phyloP scores from a whole-genome alignment of 2,888 invertebrate genomes.

The Ormyrus pomaceus region DNA sequence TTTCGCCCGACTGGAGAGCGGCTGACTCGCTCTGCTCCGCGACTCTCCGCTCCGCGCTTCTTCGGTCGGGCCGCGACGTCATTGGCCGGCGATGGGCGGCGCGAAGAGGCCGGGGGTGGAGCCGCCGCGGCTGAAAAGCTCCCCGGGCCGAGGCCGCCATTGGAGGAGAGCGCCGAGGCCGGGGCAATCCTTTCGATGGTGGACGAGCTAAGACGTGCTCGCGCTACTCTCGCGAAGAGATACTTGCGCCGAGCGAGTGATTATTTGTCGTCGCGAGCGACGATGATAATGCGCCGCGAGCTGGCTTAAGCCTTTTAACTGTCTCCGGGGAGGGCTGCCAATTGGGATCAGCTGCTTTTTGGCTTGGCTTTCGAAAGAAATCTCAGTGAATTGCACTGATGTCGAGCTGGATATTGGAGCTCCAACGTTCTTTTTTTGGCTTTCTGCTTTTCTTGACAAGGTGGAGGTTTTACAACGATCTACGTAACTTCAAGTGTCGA shows the following conservation, averaged over 20 bases:
- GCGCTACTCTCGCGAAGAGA: slow-evolving; percentile 17
- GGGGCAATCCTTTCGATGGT: slow-evolving; percentile 42
- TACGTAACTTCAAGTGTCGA: no score
- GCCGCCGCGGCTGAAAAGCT: neutral
- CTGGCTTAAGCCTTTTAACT: no score
- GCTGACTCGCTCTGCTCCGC: neutral
- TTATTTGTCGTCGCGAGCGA: slow-evolving; percentile 25
- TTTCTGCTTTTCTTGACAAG: no score
- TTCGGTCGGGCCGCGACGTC: neutral
- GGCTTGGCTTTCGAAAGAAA: no score
- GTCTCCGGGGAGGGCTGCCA: no score
- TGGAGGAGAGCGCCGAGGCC: slow-evolving; percentile 1
- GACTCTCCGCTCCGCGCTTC: neutral
- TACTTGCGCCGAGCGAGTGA: neutral
- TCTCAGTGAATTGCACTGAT: no score
- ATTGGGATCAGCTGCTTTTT: no score
- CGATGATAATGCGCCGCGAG: neutral
- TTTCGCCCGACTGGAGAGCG: slow-evolving; percentile 40
- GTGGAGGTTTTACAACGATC: no score
- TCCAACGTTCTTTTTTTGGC: no score
- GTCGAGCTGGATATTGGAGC: no score
- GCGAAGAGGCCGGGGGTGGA: slow-evolving; percentile 12
- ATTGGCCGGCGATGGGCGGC: slow-evolving; percentile 39
- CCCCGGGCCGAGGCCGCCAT: neutral
- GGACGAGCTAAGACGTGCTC: neutral